phyloP scores from a whole-genome alignment of 1,140 invertebrate genomes.

The Macrocentrus cingulum region DNA sequence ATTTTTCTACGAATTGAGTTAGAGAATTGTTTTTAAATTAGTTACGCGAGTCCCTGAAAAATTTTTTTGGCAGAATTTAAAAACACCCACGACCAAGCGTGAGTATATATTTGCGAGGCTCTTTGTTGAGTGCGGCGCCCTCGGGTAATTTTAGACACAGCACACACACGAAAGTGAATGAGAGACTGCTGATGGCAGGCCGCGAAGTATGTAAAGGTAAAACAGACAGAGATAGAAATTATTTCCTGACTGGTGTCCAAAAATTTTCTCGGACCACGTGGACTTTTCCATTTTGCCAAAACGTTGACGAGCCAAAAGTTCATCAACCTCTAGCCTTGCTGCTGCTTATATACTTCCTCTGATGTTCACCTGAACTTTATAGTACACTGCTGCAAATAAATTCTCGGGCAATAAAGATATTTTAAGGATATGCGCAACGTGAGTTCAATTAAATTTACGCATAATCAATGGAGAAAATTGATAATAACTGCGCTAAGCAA shows the following conservation, averaged over 20 bases:
- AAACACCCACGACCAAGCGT: constrained; percentile 10
- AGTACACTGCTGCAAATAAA: too few species aligned
- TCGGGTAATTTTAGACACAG: constrained; percentile 48
- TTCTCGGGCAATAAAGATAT: too few species aligned
- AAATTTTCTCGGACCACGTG: too few species aligned
- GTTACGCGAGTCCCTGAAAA: too few species aligned
- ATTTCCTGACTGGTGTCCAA: too few species aligned
- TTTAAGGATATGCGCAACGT: too few species aligned
- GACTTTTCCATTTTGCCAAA: too few species aligned
- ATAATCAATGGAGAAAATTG: not conserved
- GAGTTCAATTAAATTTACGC: constrained; percentile 37
- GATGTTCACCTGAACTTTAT: too few species aligned
- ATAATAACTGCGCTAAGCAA: constrained; percentile 26
- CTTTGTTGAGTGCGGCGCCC: constrained; percentile 39
- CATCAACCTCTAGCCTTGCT: constrained; percentile 7
- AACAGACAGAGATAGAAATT: too few species aligned
- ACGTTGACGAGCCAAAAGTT: too few species aligned
- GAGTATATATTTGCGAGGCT: constrained; percentile 32
- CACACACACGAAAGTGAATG: constrained; percentile 45
- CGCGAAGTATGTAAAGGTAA: constrained; percentile 34
- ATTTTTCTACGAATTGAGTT: too few species aligned
- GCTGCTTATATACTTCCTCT: too few species aligned
- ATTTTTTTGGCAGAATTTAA: constrained; percentile 25
- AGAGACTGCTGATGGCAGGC: constrained; percentile 39
- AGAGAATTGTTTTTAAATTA: constrained; percentile 31